These are phyloP conservation scores for Tympanuchus pallidicinctus DNA, from an alignment of 2,113 vertebrate species.

Conservation along the genomic window DNA sequence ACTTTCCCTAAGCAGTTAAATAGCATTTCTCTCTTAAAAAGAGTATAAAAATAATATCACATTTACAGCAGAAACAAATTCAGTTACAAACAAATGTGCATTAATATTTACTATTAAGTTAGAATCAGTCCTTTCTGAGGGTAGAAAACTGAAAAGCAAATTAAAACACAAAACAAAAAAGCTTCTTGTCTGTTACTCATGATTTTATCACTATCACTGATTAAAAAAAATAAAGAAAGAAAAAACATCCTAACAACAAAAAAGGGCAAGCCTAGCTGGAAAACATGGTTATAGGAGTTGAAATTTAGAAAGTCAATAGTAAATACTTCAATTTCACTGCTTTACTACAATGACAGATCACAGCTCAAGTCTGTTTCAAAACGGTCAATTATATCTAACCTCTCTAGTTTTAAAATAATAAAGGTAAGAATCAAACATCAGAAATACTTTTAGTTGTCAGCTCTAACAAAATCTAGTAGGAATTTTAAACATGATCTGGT, in stretches of 20 bases:
- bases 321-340: not conserved
- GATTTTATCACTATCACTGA: not conserved
- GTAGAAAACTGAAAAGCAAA: not conserved
- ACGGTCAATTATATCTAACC: rapidly evolving
- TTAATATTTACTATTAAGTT: not conserved
- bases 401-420: not conserved
- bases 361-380: not conserved
- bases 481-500: not conserved
- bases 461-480: not conserved
- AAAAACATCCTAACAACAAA: not conserved
- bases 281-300: rapidly evolving
- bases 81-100: not conserved
- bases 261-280: not conserved
- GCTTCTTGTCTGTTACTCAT: not conserved
- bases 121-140: not conserved
- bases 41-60: rapidly evolving
- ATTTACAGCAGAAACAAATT: not conserved
- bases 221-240: too few species aligned
- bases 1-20: not conserved
- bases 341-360: not conserved
- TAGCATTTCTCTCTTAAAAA: not conserved
- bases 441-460: not conserved
- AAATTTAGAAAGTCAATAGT: not conserved
- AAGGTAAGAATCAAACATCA: not conserved
- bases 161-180: not conserved